phyloP scores from a whole-genome alignment of 2,797 vertebrate species.

The Mormyrops attenuatus region DNA sequence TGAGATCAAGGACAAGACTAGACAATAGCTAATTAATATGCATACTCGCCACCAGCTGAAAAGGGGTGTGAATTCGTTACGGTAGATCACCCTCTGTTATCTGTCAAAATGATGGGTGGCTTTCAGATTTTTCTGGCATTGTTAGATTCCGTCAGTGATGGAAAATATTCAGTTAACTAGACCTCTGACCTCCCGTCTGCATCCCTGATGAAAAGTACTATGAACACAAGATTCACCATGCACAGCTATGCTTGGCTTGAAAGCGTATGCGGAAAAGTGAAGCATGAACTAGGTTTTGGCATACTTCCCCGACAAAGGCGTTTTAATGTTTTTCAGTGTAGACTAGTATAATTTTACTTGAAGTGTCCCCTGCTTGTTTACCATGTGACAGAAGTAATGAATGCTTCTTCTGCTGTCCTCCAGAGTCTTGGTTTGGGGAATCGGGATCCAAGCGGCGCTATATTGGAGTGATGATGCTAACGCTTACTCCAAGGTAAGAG shows the following conservation, averaged over 20 bases:
- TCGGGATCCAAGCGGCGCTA: constrained; percentile 70
- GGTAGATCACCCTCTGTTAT: neutral
- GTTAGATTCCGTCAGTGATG: neutral
- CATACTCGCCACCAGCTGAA: neutral
- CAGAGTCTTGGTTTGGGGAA: constrained; percentile 71
- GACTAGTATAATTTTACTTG: neutral
- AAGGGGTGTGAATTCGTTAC: neutral
- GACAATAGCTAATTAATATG: neutral
- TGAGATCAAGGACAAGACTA: neutral
- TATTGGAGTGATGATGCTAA: constrained; percentile 95
- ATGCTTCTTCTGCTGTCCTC: constrained; percentile 5
- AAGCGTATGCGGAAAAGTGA: neutral
- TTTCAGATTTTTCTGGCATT: neutral
- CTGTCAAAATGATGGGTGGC: neutral
- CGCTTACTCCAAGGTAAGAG: constrained; percentile 79
- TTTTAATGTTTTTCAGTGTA: neutral
- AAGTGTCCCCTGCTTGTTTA: neutral
- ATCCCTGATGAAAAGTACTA: neutral
- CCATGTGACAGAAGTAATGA: neutral
- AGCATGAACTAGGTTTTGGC: neutral
- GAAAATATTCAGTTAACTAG: neutral
- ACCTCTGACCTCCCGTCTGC: neutral
- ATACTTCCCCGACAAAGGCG: neutral
- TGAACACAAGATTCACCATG: neutral
- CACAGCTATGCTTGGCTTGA: neutral